A percentile compares a stretch with the other conserved stretches of the same genome.
Conservation (phyloP, 2,797 vertebrate genomes). For the Denticeps clupeoides region DNA sequence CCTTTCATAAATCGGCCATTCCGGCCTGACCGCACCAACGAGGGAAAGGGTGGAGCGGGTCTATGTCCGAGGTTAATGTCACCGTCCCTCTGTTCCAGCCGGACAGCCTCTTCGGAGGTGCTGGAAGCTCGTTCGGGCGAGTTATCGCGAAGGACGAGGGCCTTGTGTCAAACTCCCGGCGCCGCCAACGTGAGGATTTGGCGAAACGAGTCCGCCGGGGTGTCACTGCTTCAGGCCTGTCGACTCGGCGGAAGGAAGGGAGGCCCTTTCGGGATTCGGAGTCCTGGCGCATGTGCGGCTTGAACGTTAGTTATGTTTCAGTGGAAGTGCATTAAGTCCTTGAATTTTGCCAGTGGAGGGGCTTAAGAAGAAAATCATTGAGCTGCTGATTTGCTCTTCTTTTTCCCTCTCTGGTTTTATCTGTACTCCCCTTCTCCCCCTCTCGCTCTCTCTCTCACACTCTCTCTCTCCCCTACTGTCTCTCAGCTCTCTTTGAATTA, state of each 20-base stretch:
- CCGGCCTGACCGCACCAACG: no score
- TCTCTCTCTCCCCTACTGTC: neutral
- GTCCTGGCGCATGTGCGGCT: conserved; percentile 25
- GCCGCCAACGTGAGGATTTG: conserved; percentile 30
- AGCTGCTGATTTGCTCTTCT: conserved; percentile 10
- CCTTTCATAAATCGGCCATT: no score
- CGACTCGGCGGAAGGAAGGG: conserved; percentile 37
- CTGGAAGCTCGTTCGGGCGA: no score
- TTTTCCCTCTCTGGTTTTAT: conserved; percentile 10
- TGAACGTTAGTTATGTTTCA: conserved; percentile 22
- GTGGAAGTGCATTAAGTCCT: neutral
- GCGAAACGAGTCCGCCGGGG: conserved; percentile 38
- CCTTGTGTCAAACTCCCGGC: conserved; percentile 25
- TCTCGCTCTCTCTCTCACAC: neutral
- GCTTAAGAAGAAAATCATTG: conserved; percentile 6
- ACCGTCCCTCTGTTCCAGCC: no score
- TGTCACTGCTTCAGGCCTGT: conserved; percentile 37
- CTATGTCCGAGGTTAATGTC: no score
- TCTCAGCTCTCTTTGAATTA: conserved; percentile 6
- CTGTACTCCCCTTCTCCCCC: conserved; percentile 1
- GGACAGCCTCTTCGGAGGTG: no score
- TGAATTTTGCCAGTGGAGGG: neutral
- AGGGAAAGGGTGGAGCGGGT: no score
- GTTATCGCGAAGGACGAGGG: no score
- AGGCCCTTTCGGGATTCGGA: conserved; percentile 34